These are phyloP conservation scores for Hippocampus kuda DNA, from an alignment of 2,797 vertebrate species.

Conservation along the genomic window DNA sequence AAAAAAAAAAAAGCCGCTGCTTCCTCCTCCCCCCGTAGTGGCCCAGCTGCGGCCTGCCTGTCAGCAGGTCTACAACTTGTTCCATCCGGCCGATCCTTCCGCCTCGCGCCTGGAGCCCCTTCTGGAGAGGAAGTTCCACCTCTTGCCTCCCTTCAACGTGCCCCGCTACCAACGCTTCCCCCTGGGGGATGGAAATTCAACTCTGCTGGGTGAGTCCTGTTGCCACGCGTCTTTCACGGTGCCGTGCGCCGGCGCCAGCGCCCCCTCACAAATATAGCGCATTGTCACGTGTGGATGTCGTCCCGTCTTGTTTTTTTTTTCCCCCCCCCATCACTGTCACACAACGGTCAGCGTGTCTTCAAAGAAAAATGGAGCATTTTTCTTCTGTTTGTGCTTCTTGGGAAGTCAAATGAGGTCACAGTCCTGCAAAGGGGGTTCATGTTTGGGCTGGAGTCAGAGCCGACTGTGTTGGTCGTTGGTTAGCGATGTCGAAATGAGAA, in stretches of 20 bases:
- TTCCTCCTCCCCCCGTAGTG: slow-evolving; percentile 42
- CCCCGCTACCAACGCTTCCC: slow-evolving; percentile 95
- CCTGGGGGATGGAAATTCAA: slow-evolving; percentile 85
- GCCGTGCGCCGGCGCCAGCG: background rate
- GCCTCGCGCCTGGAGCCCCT: slow-evolving; percentile 94
- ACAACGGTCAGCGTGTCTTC: slow-evolving; percentile 15
- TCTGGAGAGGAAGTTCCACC: slow-evolving; percentile 85
- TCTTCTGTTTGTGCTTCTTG: slow-evolving; percentile 43
- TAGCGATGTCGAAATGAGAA: background rate
- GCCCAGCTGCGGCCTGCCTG: slow-evolving; percentile 81
- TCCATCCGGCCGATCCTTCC: slow-evolving; percentile 95
- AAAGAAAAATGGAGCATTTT: slow-evolving; percentile 40
- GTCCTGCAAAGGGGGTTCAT: background rate
- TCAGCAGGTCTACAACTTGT: slow-evolving; percentile 97
- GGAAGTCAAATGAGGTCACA: slow-evolving; percentile 22
- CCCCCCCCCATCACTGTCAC: background rate
- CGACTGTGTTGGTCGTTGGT: background rate
- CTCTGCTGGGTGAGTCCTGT: slow-evolving; percentile 78
- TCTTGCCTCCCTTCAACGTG: slow-evolving; percentile 85
- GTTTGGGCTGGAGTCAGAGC: background rate
- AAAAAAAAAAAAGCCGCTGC: no score
- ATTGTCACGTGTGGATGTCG: background rate
- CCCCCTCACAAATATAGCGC: background rate
- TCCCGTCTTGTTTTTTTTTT: background rate
- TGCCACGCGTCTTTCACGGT: no score